Evolutionary conservation across 2,113 vertebrate genomes (phyloP), one percentile per base, ranked within the genome.

Genomic region (Eublepharis macularius): DNA sequence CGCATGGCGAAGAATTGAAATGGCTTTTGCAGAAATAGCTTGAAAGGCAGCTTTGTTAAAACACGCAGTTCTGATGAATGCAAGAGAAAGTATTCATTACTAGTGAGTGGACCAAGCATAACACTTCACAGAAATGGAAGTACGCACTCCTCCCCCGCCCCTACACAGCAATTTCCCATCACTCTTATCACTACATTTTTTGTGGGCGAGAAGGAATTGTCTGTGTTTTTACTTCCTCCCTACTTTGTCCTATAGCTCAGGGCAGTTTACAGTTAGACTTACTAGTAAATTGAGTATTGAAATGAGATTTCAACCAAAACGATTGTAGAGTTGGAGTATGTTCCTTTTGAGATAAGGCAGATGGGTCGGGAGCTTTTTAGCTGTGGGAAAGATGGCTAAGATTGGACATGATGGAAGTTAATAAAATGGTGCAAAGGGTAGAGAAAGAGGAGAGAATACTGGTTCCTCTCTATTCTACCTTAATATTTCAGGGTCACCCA

Each of bases 1-100:
- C 26, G 0, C 66, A 11, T 26, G 76, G 70, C 79, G 81, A 89
- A 80, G 84, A 10, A 21, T 29, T 2, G 41, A n/a, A 17, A 16
- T 39, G 1, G 4, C 76, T 45, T 74, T 88, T 19, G 0, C 77
- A 51, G 10, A 51, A 43, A 54, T 0, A 0, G 9, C 69, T 63
- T 17, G 0, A 6, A 14, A 54, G 1, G 34, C 81, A 4, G 66
- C 26, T 41, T 84, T n/a, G 13, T 0, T 7, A 72, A 79, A 21
- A 17, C 47, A 80, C 79, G n/a, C 16, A 0, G 57, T 69, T 7
- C 68, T 81, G 87, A 54, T 0, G 0, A 79, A 0, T 73, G 66
- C 63, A 83, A 45, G 54, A 9, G n/a, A 83, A 83, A 7, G 41
- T 24, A 83, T 75, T 34, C 70, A 65, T 83, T 63, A 34, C 54